Evolutionary conservation across 2,888 invertebrate species (phyloP), one percentile per base, ranked within the genome.

Genomic region (Heteropelma amictum): DNA sequence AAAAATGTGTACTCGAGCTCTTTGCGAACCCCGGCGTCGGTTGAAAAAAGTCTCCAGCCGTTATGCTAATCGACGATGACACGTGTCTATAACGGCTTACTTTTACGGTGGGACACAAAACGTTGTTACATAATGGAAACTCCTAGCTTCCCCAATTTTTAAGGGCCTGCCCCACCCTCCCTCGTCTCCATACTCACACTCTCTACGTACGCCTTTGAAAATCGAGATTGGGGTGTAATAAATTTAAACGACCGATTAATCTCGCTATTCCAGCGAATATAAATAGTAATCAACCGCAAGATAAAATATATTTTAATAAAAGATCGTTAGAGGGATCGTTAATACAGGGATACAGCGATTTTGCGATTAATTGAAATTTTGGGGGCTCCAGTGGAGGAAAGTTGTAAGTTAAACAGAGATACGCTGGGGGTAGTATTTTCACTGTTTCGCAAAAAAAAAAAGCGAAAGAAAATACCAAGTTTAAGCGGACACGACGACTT

Each of bases 61-160:
- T 86, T 86, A 86, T 86, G 86, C 84, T 86, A 86, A 86, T 85
- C 82, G 81, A 68, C 75, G 80, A 84, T 80, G 86, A 85, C 86
- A 86, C 86, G 85, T 86, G 86, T 82, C 83, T 79, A 79, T 84
- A 85, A 86, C 83, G 81, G 83, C 81, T 84, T 81, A 85, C 83
- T 86, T 86, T 83, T 83, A 82, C 79, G 72, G 72, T 61, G n/a
- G 77, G 72, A 74, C 77, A 80, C 76, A 74, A 83, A 83, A 80
- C 61, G 42, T 19, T 56, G 58, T 64, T 63, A 53, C 60, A 64
- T 60, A 56, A 35, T 26, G 40, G 17, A 12, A 21, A 21, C 10
- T 19, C 51, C 14, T 58, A 2, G 4, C 47, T 26, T 3, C 42
- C 40, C 8, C 30, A 51, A 58, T 58, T 65, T 65, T 33, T 12